Evolutionary conservation across 2,888 invertebrate species (phyloP).

Genomic region (Brachyopa scutellaris): DNA sequence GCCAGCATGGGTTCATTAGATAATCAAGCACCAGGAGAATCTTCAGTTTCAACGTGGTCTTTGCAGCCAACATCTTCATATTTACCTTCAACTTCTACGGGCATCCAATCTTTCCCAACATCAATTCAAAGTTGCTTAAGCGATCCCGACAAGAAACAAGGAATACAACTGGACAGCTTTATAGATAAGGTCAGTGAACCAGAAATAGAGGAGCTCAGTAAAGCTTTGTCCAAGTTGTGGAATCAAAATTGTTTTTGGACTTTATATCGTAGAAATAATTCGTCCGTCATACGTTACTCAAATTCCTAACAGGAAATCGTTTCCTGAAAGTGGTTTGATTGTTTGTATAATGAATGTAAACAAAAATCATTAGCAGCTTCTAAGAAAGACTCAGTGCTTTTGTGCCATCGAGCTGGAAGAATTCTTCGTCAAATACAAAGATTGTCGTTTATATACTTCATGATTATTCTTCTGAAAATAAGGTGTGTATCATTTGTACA

Average conservation of each 20-base stretch:
- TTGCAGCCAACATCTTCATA: neutral
- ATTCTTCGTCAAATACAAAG: slow-evolving; percentile 15
- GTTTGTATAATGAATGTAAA: slow-evolving; percentile 16
- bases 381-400: slow-evolving; percentile 9
- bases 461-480: slow-evolving; percentile 8
- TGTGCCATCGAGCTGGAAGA: slow-evolving; percentile 5
- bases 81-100: neutral
- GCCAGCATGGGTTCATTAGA: neutral
- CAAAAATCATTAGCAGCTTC: slow-evolving; percentile 12
- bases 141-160: slow-evolving; percentile 3
- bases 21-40: neutral
- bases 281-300: slow-evolving; percentile 4
- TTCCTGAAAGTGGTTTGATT: slow-evolving; percentile 1
- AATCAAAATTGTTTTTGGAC: slow-evolving; percentile 11
- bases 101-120: neutral
- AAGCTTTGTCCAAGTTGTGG: slow-evolving; percentile 10
- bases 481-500: neutral
- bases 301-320: slow-evolving; percentile 9
- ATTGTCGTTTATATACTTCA: slow-evolving; percentile 11
- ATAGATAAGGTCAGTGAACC: neutral
- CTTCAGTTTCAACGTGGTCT: neutral
- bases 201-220: slow-evolving; percentile 3
- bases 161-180: neutral
- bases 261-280: slow-evolving; percentile 20
- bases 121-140: slow-evolving; percentile 1